Conservation (phyloP, 2,888 invertebrate genomes). For the Sinopyrophorus schimmeli region DNA sequence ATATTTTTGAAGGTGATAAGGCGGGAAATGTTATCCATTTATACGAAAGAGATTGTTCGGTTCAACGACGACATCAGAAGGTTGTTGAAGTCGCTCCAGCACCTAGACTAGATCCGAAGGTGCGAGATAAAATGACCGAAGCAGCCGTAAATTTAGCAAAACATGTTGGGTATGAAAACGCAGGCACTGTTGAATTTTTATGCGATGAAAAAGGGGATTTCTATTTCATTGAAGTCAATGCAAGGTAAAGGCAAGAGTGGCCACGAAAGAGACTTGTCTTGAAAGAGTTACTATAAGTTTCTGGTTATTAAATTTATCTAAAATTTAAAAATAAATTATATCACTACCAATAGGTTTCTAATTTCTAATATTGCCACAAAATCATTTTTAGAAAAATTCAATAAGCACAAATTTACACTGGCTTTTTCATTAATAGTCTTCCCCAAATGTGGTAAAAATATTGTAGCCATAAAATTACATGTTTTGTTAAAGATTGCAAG, state of each 20-base stretch:
- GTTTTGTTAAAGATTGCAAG: conserved; percentile 72
- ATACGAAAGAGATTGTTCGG: conserved; percentile 97
- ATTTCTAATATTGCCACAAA: background rate
- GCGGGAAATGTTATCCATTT: conserved; percentile 96
- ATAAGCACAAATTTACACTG: no score
- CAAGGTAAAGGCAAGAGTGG: no score
- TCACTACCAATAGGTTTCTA: no score
- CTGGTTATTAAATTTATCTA: no score
- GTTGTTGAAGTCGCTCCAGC: conserved; percentile 99
- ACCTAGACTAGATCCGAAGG: conserved; percentile 76
- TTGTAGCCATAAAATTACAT: background rate
- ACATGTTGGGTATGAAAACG: conserved; percentile 95
- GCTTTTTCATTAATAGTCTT: no score
- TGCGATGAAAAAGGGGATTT: conserved; percentile 92
- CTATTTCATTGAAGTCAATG: conserved; percentile 99
- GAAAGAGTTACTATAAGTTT: no score
- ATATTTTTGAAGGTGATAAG: conserved; percentile 70
- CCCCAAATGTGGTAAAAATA: no score
- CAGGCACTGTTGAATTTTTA: conserved; percentile 97
- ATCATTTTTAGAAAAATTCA: no score
- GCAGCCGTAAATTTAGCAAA: conserved; percentile 87
- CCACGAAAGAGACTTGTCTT: no score
- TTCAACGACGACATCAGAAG: conserved; percentile 98
- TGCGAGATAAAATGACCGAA: conserved; percentile 83
- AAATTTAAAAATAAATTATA: no score